Percentiles rank a stretch among this genome's conserved stretches.
These are phyloP conservation scores for Furcifer pardalis DNA, from an alignment of 2,797 vertebrate species.

Conservation along the genomic window DNA sequence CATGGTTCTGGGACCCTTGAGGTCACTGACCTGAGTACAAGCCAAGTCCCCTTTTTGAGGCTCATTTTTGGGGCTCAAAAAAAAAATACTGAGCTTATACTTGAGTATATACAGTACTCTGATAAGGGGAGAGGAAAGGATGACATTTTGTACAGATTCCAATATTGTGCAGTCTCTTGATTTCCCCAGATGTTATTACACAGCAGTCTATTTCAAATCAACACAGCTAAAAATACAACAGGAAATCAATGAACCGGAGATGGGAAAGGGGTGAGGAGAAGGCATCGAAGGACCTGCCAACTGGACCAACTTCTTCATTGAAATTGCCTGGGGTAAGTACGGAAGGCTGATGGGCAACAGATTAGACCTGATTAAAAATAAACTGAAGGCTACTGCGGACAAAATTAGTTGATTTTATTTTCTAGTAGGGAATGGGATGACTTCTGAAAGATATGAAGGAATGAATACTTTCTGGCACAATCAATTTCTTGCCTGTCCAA, in stretches of 20 bases:
- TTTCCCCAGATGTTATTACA: conserved; percentile 28
- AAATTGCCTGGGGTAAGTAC: conserved; percentile 33
- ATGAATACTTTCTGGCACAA: neutral
- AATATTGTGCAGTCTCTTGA: conserved; percentile 11
- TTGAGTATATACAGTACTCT: too few relatives aligned
- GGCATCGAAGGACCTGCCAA: neutral
- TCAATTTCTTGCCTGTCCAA: neutral
- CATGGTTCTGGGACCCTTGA: too few relatives aligned
- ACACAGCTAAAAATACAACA: conserved; percentile 31
- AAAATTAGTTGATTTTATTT: neutral
- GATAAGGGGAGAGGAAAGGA: too few relatives aligned
- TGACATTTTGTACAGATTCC: conserved; percentile 5
- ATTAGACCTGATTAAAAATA: neutral
- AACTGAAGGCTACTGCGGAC: neutral
- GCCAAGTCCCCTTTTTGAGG: too few relatives aligned
- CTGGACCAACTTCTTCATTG: conserved; percentile 40
- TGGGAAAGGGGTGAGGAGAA: neutral
- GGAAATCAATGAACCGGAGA: conserved; percentile 1
- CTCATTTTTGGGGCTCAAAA: too few relatives aligned
- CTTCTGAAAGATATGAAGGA: neutral
- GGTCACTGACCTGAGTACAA: too few relatives aligned
- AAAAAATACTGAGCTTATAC: too few relatives aligned
- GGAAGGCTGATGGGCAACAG: conserved; percentile 17
- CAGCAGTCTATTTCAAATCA: conserved; percentile 2
- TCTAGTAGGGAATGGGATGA: neutral